Base-by-base conservation (phyloP, 2,888 invertebrate species). In the Pandemis heparana region DNA sequence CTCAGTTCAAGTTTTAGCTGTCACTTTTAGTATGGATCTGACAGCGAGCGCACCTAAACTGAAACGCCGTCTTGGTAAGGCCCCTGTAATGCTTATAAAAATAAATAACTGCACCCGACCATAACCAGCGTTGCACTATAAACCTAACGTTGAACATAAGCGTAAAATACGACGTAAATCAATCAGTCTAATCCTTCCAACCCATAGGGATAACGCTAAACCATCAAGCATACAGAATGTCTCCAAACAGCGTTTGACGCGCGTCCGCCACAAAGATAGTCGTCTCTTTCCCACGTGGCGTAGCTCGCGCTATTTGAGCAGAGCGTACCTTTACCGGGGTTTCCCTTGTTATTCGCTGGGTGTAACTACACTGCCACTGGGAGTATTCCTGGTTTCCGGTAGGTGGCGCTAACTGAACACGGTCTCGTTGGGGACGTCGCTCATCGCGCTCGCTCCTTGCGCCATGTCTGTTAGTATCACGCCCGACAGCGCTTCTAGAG, bases 401-500 rank as follows among this genome's bases (percentile, higher is more conserved):
- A 7, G 39, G n/a, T 4, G 61, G 75, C 82, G 94, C 88, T 94
- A 94, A 91, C 94, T 94, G 85, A 89, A 90, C 53, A 85, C 87
- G 0, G 92, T 87, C 70, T 94, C 92, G 81, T 89, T 89, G 65
- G 93, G 91, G 8, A 89, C 82, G 74, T 91, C 90, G 3, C 82
- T 70, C 77, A 83, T 83, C 0, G 83, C 75, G 7, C 80, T 77
- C 32, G 78, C 77, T 51, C 78, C 78, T 77, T 95, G 92, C 70
- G 85, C 86, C 88, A 92, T 88, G 76, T 94, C 94, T 0, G 92
- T 88, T 23, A 94, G 76, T 77, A 96, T 96, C 76, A 97, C 95
- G 79, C 96, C 96, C 32, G 97, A 97, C 78, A 97, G 90, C 66
- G 97, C 96, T 91, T 97, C 97, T 84, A 97, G 89, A 71, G 97